A percentile compares a stretch with the other conserved stretches of the same genome.
Conservation (phyloP, 2,113 vertebrate species). For the Hippoglossus stenolepis region DNA sequence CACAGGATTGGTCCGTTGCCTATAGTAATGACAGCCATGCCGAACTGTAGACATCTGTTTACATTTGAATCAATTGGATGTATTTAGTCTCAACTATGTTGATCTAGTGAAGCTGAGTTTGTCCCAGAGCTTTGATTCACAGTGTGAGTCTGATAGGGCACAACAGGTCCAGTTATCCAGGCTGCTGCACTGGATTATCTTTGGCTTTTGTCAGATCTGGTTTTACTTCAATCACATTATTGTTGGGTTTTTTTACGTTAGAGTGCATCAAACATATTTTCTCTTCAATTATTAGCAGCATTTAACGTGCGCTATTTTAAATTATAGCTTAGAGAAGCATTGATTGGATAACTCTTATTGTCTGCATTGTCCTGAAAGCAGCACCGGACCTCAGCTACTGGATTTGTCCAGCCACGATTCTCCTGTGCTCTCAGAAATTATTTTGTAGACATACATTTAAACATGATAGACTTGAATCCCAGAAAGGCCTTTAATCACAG, state of each 20-base stretch:
- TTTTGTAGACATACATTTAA: not conserved
- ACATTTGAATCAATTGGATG: conserved; percentile 21
- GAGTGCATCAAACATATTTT: no score
- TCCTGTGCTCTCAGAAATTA: not conserved
- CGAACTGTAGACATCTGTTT: conserved; percentile 31
- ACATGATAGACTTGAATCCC: not conserved
- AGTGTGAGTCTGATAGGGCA: conserved; percentile 10
- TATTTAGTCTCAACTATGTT: conserved; percentile 11
- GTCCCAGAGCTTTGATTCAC: conserved; percentile 21
- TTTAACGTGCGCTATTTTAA: not conserved
- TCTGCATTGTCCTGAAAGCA: not conserved
- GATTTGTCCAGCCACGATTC: not conserved
- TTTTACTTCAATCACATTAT: no score
- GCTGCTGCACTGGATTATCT: conserved; percentile 11
- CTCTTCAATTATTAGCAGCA: no score
- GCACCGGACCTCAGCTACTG: not conserved
- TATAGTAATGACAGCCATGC: conserved; percentile 7
- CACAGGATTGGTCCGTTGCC: not conserved
- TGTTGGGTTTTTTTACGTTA: no score
- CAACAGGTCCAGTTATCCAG: conserved; percentile 13
- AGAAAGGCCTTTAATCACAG: not conserved
- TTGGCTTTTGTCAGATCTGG: conserved; percentile 4
- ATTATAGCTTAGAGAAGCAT: not conserved
- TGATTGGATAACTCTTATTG: not conserved
- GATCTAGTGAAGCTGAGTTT: not conserved